Conservation (phyloP, 2,113 vertebrate species). For the Gallinago jamesoni region DNA sequence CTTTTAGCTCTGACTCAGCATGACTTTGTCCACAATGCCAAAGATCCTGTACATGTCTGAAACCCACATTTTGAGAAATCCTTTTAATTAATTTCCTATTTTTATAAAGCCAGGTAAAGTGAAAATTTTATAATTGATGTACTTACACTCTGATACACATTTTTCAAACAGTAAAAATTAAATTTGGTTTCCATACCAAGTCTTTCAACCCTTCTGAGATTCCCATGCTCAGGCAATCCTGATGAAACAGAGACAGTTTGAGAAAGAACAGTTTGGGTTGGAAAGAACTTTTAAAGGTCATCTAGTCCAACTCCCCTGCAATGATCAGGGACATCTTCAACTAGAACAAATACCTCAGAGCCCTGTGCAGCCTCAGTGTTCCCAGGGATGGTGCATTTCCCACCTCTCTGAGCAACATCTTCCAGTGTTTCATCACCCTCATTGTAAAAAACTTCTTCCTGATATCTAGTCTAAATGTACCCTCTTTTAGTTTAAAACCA, state of each 20-base stretch:
- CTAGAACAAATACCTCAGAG: not conserved
- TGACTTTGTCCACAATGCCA: not conserved
- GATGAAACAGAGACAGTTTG: not conserved
- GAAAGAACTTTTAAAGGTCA: not conserved
- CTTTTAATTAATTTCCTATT: not conserved
- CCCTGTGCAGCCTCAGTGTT: not conserved
- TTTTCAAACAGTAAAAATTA: not conserved
- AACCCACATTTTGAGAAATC: not conserved
- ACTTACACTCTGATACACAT: accelerated
- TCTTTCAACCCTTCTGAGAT: not conserved
- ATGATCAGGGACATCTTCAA: not conserved
- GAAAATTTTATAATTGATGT: not conserved
- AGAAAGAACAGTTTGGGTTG: not conserved
- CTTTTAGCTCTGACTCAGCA: not conserved
- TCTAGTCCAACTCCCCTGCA: not conserved
- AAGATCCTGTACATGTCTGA: not conserved
- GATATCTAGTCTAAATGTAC: not conserved
- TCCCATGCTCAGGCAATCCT: not conserved
- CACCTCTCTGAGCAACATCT: not conserved
- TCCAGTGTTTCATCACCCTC: not conserved
- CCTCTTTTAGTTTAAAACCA: not conserved
- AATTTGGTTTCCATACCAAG: not conserved
- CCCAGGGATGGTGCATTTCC: not conserved
- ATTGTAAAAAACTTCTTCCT: not conserved
- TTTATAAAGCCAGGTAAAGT: not conserved